These are phyloP conservation scores for Heliornis fulica DNA, from an alignment of 2,113 vertebrate genomes.

Conservation along the genomic window DNA sequence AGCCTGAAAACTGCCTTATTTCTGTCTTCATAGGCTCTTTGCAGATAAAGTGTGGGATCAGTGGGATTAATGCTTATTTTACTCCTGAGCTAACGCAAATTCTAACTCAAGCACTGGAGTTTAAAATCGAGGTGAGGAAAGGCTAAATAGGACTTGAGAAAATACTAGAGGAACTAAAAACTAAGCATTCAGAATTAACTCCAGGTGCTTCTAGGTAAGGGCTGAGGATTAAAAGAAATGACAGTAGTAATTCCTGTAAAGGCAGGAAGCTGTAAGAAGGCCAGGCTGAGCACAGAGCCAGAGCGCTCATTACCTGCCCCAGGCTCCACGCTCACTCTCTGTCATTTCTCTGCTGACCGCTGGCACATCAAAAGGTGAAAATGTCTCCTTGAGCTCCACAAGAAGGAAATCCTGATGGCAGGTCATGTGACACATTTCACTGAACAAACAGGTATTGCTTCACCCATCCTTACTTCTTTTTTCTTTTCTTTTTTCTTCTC, in stretches of 20 bases:
- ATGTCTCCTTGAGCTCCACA: not conserved
- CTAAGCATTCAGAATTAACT: not conserved
- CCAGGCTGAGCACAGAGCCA: not conserved
- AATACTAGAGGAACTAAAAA: not conserved
- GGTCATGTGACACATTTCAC: not conserved
- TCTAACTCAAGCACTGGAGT: not conserved
- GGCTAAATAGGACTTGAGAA: not conserved
- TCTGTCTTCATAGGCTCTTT: not conserved
- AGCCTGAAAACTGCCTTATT: not conserved
- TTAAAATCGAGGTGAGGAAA: not conserved
- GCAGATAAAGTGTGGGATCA: not conserved
- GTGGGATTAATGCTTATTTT: not conserved
- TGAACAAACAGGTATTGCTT: not conserved
- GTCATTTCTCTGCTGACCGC: not conserved
- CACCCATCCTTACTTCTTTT: too few relatives aligned
- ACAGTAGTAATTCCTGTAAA: not conserved
- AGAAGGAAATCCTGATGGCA: not conserved
- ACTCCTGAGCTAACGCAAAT: not conserved
- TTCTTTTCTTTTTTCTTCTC: not conserved
- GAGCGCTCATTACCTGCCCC: not conserved
- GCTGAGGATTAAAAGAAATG: not conserved
- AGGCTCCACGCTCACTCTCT: not conserved
- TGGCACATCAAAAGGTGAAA: not conserved
- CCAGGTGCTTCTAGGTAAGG: not conserved
- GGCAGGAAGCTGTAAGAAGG: not conserved